Evolutionary conservation across 2,888 invertebrate genomes (phyloP), one percentile per base, ranked within the genome.

Genomic region (Meghimatium bilineatum): DNA sequence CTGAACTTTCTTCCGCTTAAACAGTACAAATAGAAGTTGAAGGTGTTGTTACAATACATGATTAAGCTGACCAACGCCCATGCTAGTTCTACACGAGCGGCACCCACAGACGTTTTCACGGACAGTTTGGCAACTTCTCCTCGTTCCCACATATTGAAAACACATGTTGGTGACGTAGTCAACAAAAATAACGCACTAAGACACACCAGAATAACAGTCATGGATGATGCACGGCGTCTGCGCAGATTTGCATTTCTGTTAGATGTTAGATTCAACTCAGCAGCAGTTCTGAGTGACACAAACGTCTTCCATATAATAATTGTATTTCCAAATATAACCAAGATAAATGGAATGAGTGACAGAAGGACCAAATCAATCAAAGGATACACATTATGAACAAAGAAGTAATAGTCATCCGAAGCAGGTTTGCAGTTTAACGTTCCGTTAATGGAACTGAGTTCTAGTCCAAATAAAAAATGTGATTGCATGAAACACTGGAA

Each of bases 351-450:
- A 29, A 91, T 75, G 5, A 89, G 78, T 60, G 90, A 89, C 78
- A 89, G 88, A 1, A 87, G 85, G 60, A 87, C 86, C 12, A 90
- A 67, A 83, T 92, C 92, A 29, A 91, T 86, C 87, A 90, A 88
- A 14, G 90, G 88, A 89, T 90, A 92, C 20, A 87, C 82, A 20
- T 86, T 34, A 60, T 87, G 80, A 66, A 88, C 86, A 79, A 90
- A 90, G 14, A 85, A 32, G 0, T 56, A 8, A 74, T 90, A 90
- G 1, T 74, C 78, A 0, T 82, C 38, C 32, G 85, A 60, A 8
- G 85, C 67, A 0, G 72, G 49, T 23, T 36, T 23, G n/a, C 85
- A 85, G 12, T 8, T 36, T 8, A 17, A 29, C 14, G 52, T 5
- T 26, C 29, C 34, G 20, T 80, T 71, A 10, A 0, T n/a, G 1